These are phyloP conservation scores for Onychorhynchus coronatus DNA, from an alignment of 2,113 vertebrate species.

Conservation along the genomic window DNA sequence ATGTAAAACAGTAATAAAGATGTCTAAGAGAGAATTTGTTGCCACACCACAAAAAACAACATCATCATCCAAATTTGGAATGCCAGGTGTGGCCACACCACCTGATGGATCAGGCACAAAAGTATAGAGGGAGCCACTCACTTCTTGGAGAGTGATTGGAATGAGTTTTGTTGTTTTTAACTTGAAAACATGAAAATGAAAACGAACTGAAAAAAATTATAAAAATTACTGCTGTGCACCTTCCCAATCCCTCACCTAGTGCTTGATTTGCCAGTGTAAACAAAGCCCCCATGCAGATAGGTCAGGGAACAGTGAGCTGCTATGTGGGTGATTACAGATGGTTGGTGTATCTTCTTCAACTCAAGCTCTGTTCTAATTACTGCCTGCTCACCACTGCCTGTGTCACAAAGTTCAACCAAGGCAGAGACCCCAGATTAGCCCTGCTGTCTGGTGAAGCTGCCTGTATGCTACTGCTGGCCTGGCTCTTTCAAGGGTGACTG, in stretches of 20 bases:
- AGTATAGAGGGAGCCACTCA: neutral
- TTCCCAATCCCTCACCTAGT: neutral
- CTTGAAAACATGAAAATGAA: neutral
- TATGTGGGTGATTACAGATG: neutral
- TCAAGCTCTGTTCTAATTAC: neutral
- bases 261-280: neutral
- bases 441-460: neutral
- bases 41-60: rapidly evolving
- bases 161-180: neutral
- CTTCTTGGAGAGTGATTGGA: neutral
- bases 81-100: neutral
- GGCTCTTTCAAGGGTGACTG: neutral
- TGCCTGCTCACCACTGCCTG: neutral
- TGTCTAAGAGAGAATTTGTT: neutral
- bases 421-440: neutral
- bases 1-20: neutral
- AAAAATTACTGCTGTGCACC: neutral
- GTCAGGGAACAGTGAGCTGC: neutral
- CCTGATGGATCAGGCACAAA: neutral
- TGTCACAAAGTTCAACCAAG: neutral
- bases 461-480: neutral
- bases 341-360: neutral
- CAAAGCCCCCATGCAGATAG: neutral
- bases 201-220: neutral
- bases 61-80: neutral